phyloP scores from a whole-genome alignment of 2,888 invertebrate genomes.

The Parnassius smintheus region DNA sequence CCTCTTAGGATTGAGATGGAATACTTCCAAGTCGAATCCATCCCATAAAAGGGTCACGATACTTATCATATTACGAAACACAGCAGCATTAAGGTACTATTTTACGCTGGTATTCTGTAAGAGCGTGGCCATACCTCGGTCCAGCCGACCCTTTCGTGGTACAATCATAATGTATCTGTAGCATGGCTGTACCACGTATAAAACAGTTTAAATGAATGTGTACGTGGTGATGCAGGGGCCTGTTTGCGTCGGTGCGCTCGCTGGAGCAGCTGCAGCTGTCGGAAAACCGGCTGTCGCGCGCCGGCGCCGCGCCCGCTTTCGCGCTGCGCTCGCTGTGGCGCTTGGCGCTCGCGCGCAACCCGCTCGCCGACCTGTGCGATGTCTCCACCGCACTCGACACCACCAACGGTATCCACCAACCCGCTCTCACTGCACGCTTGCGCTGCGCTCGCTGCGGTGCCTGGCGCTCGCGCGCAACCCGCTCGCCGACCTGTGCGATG shows the following conservation, averaged over 20 bases:
- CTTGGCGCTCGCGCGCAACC: slow-evolving; percentile 35
- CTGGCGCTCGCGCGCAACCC: slow-evolving; percentile 37
- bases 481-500: slow-evolving; percentile 37
- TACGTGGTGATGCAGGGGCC: slow-evolving; percentile 19
- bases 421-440: slow-evolving; percentile 16
- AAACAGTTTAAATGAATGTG: too few species aligned
- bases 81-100: too few species aligned
- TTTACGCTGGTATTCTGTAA: too few species aligned
- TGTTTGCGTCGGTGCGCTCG: slow-evolving; percentile 24
- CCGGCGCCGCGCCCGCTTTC: slow-evolving; percentile 28
- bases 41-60: too few species aligned
- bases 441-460: slow-evolving; percentile 29
- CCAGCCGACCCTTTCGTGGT: too few species aligned
- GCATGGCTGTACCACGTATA: too few species aligned
- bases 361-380: slow-evolving; percentile 38
- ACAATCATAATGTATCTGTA: too few species aligned
- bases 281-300: slow-evolving; percentile 27
- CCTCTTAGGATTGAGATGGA: too few species aligned
- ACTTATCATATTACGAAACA: too few species aligned
- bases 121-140: too few species aligned
- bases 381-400: background rate
- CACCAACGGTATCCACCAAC: too few species aligned
- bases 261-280: slow-evolving; percentile 30
- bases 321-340: slow-evolving; percentile 29
- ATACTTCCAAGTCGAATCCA: too few species aligned